These are phyloP conservation scores for Copidosoma floridanum DNA, from an alignment of 1,140 invertebrate genomes.

Conservation along the genomic window DNA sequence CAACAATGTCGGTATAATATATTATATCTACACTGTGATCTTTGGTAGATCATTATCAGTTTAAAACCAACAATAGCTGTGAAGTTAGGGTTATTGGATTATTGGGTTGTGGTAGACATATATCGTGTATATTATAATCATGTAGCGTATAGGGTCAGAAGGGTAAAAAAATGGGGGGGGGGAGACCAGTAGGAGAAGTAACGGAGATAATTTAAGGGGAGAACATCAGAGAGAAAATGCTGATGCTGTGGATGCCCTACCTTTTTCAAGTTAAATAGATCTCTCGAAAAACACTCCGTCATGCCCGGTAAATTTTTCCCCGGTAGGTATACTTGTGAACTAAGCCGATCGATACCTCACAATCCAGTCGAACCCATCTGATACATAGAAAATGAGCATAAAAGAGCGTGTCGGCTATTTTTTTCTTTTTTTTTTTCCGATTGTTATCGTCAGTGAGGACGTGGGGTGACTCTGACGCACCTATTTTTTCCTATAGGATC, in stretches of 20 bases:
- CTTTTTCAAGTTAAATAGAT: conserved; percentile 25
- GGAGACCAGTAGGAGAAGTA: no score
- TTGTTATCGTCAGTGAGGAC: conserved; percentile 16
- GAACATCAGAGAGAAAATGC: neutral
- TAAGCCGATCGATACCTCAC: conserved; percentile 17
- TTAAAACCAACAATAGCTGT: no score
- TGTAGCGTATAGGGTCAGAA: no score
- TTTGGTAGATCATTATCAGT: no score
- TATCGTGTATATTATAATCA: no score
- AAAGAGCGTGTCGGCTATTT: conserved; percentile 9
- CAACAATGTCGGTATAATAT: no score
- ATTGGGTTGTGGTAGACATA: no score
- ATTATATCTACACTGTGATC: no score
- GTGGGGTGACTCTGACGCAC: conserved; percentile 22
- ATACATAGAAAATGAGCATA: conserved; percentile 27
- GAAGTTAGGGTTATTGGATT: no score
- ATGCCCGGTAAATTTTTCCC: conserved; percentile 26
- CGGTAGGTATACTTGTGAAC: conserved; percentile 18
- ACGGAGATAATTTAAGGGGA: no score
- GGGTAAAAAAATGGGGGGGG: no score
- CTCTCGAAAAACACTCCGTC: conserved; percentile 18
- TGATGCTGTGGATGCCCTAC: no score
- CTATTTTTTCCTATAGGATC: neutral
- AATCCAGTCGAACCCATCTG: neutral
- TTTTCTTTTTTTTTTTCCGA: neutral